Evolutionary conservation across 2,113 vertebrate genomes (phyloP), one percentile per base, ranked within the genome.

Genomic region (Lepidothrix coronata): DNA sequence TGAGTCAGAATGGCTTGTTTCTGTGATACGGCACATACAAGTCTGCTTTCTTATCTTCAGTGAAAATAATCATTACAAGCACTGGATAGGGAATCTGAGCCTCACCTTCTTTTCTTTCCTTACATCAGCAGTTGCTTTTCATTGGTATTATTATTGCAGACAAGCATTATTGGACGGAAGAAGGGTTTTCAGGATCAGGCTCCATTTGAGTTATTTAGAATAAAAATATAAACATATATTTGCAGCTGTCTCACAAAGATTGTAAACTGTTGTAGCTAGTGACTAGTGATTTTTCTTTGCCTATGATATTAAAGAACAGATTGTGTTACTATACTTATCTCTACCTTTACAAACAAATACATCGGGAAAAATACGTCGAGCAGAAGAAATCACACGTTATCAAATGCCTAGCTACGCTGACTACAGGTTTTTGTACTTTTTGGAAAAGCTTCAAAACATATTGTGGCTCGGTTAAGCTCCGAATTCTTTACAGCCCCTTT

Each of bases 321-420:
- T 91, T 97, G 91, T 95, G 96, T 96, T 97, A 97, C 96, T 97
- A 46, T 93, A 96, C 97, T 98, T 98, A 97, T 73, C 91, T 89
- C 94, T 95, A 97, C 95, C 96, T 97, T 97, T 96, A 95, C 84
- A 97, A 97, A 97, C 94, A 97, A 96, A 97, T 97, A 88, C 66
- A 94, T 87, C 95, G 95, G 95, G 89, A 96, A 97, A 97, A 96
- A 94, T 96, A 81, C 82, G 97, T 95, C 5, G 39, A 96, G 94
- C 82, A 97, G 93, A 97, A 97, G 96, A 96, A 97, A 77, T 59
- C 70, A 22, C 12, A 31, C 96, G 93, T 88, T 97, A 89, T 94
- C 95, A 73, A 94, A 96, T 83, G 97, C 93, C 95, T 90, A 96
- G 92, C 96, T 96, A 89, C 95, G 70, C 94, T 85, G 96, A 93